Evolutionary conservation across 2,113 vertebrate species (phyloP).

Genomic region (Ageneiosus marmoratus): DNA sequence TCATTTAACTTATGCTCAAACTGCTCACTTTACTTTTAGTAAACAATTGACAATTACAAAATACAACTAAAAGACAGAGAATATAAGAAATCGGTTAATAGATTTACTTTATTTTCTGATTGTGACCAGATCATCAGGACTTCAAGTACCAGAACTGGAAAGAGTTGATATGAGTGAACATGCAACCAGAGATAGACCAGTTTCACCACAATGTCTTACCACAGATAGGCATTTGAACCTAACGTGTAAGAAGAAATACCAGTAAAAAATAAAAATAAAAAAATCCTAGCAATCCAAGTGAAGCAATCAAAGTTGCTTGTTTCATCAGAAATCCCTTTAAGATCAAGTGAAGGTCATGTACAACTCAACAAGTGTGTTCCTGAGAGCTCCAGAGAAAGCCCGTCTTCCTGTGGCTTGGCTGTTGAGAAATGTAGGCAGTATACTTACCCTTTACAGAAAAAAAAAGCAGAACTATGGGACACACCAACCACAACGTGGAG

Average conservation of each 20-base stretch:
- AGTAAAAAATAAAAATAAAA: background rate
- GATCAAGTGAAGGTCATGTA: conserved; percentile 17
- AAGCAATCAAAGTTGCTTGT: background rate
- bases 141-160: background rate
- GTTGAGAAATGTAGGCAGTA: conserved; percentile 28
- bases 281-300: background rate
- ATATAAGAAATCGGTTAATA: background rate
- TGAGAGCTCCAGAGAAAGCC: conserved; percentile 3
- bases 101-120: background rate
- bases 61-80: background rate
- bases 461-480: background rate
- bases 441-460: conserved; percentile 22
- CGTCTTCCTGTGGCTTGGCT: background rate
- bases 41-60: background rate
- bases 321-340: conserved; percentile 1
- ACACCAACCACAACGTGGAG: conserved; percentile 31
- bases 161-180: background rate
- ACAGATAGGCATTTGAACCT: background rate
- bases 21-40: background rate
- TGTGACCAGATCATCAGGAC: background rate
- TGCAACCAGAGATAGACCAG: background rate
- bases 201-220: background rate
- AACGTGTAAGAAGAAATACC: background rate
- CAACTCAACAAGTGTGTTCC: background rate
- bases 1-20: background rate